These are phyloP conservation scores for Hyla sarda DNA, from an alignment of 2,113 vertebrate genomes.

Conservation along the genomic window DNA sequence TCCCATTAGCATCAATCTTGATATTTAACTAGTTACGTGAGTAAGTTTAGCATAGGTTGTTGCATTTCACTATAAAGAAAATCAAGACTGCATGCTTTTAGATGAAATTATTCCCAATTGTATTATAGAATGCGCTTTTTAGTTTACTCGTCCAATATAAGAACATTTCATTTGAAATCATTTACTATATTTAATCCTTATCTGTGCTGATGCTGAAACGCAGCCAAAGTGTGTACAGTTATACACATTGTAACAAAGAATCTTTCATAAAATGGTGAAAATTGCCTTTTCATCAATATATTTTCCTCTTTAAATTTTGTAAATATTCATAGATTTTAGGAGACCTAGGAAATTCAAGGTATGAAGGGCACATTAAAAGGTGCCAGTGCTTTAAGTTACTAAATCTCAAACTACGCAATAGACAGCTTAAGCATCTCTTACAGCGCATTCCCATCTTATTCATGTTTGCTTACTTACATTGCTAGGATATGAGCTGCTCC, in stretches of 20 bases:
- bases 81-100: neutral
- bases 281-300: no score
- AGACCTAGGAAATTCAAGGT: neutral
- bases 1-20: neutral
- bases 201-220: neutral
- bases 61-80: neutral
- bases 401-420: neutral
- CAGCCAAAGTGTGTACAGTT: neutral
- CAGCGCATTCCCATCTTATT: neutral
- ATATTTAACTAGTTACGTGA: neutral
- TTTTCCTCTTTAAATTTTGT: neutral
- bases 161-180: neutral
- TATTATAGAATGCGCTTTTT: neutral
- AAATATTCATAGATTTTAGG: neutral
- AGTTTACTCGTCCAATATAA: neutral
- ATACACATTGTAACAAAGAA: neutral
- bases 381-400: neutral
- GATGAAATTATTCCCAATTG: neutral
- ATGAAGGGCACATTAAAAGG: neutral
- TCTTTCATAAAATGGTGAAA: neutral
- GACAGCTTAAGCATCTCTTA: neutral
- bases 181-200: neutral
- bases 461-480: constrained; percentile 41
- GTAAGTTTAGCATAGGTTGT: neutral
- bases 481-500: constrained; percentile 60